Conservation (phyloP, 1,140 invertebrate species). For the Diuraphis noxia region DNA sequence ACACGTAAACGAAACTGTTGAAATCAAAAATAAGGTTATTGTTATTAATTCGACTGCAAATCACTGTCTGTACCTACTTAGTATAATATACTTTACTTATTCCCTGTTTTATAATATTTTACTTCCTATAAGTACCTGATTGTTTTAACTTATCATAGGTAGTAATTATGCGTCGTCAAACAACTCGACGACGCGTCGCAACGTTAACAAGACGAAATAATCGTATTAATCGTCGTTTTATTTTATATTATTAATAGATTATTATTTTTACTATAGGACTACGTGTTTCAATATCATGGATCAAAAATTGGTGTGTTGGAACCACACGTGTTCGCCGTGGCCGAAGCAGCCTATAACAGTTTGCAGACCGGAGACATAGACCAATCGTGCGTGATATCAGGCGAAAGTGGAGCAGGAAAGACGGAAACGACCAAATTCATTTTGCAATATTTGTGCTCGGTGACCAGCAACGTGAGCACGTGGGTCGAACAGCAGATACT, state of each 20-base stretch:
- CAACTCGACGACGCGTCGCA: no score
- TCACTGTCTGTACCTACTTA: background rate
- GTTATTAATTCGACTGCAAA: background rate
- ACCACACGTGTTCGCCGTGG: constrained; percentile 88
- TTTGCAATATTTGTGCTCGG: constrained; percentile 90
- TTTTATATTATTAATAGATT: no score
- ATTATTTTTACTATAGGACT: constrained; percentile 67
- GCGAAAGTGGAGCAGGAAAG: constrained; percentile 97
- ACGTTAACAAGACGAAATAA: background rate
- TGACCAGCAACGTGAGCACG: constrained; percentile 84
- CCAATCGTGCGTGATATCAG: constrained; percentile 95
- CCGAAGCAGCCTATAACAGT: constrained; percentile 83
- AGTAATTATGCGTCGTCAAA: background rate
- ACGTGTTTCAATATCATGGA: constrained; percentile 78
- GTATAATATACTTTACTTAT: background rate
- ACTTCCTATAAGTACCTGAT: background rate
- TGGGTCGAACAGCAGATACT: constrained; percentile 94
- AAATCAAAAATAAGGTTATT: background rate
- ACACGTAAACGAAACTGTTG: background rate
- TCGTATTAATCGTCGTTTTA: background rate
- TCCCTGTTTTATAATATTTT: background rate
- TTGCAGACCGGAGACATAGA: constrained; percentile 66
- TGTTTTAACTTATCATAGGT: background rate
- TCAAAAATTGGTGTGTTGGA: constrained; percentile 79
- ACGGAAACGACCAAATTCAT: constrained; percentile 96